These are phyloP conservation scores for Neotoma lepida DNA, from an alignment of 2,113 vertebrate species.

Conservation along the genomic window DNA sequence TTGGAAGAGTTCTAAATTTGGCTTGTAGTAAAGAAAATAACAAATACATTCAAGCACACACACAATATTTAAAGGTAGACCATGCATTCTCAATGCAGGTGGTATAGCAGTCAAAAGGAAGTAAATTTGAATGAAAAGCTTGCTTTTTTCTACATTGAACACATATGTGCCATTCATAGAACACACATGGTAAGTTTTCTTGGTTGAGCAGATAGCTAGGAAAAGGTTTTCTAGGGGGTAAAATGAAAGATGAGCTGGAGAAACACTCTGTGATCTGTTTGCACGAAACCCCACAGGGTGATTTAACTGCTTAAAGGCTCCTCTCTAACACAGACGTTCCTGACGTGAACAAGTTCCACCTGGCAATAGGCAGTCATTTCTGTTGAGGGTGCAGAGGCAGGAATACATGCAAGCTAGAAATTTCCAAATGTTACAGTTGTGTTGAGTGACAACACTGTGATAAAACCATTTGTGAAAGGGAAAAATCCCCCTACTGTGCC, in stretches of 20 bases:
- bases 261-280: neutral
- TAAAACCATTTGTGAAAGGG: slow-evolving; percentile 16
- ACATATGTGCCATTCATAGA: neutral
- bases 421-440: neutral
- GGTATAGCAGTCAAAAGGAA: neutral
- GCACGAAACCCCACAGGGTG: neutral
- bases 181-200: neutral
- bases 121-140: neutral
- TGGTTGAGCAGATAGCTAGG: neutral
- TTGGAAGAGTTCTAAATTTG: slow-evolving; percentile 34
- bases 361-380: neutral
- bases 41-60: neutral
- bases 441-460: slow-evolving; percentile 54
- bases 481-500: slow-evolving; percentile 55
- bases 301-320: neutral
- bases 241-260: neutral
- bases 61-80: neutral
- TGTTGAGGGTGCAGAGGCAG: slow-evolving; percentile 31
- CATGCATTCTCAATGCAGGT: neutral
- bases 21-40: slow-evolving; percentile 7
- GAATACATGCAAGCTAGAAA: slow-evolving; percentile 29
- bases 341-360: neutral
- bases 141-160: neutral
- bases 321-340: slow-evolving; percentile 9
- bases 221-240: neutral